These are phyloP conservation scores for Leptinotarsa juncta DNA, from an alignment of 2,888 invertebrate species.

Conservation along the genomic window DNA sequence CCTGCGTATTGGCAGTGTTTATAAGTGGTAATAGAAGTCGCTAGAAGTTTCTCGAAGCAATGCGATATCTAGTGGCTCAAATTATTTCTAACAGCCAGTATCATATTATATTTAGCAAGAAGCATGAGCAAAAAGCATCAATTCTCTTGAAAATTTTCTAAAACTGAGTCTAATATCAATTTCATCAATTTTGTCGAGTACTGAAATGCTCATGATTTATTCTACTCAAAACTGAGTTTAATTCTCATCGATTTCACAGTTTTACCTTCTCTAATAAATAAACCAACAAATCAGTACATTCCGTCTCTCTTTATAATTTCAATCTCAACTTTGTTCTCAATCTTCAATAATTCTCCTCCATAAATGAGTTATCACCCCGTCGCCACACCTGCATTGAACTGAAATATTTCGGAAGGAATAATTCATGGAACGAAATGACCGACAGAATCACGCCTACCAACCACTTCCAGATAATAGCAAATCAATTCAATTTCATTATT, in stretches of 20 bases:
- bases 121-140: too few relatives aligned
- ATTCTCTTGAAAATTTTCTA: too few relatives aligned
- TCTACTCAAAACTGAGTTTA: too few relatives aligned
- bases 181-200: too few relatives aligned
- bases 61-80: too few relatives aligned
- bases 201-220: too few relatives aligned
- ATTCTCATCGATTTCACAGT: background rate
- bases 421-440: background rate
- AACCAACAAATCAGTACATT: background rate
- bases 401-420: background rate
- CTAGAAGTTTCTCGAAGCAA: too few relatives aligned
- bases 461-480: background rate
- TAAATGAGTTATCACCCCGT: background rate
- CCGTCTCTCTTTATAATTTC: background rate
- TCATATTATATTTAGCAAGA: too few relatives aligned
- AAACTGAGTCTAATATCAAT: too few relatives aligned
- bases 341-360: background rate
- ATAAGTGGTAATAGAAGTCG: too few relatives aligned
- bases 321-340: background rate
- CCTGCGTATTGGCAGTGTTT: too few relatives aligned
- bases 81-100: too few relatives aligned
- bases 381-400: background rate
- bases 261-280: background rate
- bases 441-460: background rate
- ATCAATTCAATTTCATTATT: background rate